Percentiles rank a stretch among this genome's conserved stretches.
These are phyloP conservation scores for Pycnomerus fuliginosus DNA, from an alignment of 2,888 invertebrate genomes.

Conservation along the genomic window DNA sequence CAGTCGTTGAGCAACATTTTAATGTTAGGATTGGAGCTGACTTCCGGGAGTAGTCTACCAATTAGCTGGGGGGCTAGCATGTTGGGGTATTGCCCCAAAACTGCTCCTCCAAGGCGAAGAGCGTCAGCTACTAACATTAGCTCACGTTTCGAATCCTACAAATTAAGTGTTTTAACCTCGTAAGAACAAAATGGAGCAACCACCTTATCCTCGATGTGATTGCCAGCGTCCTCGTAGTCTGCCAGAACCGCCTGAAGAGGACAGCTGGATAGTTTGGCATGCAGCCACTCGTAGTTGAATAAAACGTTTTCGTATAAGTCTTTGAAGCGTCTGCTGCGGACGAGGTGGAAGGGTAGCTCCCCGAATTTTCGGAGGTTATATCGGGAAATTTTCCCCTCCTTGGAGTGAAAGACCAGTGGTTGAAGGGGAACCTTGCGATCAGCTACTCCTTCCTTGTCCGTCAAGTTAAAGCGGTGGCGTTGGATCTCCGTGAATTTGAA, in stretches of 20 bases:
- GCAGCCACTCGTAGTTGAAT: conserved; percentile 97
- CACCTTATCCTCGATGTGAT: conserved; percentile 78
- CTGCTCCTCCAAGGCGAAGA: conserved; percentile 89
- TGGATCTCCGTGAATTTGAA: conserved; percentile 98
- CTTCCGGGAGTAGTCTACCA: conserved; percentile 90
- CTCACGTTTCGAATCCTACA: conserved; percentile 82
- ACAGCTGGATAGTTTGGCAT: conserved; percentile 93
- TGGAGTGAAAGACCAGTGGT: conserved; percentile 86
- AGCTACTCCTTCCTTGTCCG: conserved; percentile 86
- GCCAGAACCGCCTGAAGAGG: conserved; percentile 92
- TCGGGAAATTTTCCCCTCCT: conserved; percentile 84
- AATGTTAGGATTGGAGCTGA: conserved; percentile 77
- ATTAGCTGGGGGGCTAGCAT: conserved; percentile 95
- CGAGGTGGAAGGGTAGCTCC: conserved; percentile 92
- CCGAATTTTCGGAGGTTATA: conserved; percentile 96
- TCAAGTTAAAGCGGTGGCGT: conserved; percentile 79
- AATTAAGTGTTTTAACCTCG: too few species aligned
- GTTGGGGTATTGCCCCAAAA: conserved; percentile 86
- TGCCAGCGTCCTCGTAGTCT: conserved; percentile 92
- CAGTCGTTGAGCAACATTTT: conserved; percentile 87
- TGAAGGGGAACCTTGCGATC: conserved; percentile 95
- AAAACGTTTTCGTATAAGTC: conserved; percentile 90
- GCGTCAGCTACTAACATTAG: conserved; percentile 92
- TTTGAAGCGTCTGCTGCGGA: conserved; percentile 84
- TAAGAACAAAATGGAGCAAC: too few species aligned